Base-by-base conservation (phyloP, 2,888 invertebrate species). In the Neoitamus cyanurus region DNA sequence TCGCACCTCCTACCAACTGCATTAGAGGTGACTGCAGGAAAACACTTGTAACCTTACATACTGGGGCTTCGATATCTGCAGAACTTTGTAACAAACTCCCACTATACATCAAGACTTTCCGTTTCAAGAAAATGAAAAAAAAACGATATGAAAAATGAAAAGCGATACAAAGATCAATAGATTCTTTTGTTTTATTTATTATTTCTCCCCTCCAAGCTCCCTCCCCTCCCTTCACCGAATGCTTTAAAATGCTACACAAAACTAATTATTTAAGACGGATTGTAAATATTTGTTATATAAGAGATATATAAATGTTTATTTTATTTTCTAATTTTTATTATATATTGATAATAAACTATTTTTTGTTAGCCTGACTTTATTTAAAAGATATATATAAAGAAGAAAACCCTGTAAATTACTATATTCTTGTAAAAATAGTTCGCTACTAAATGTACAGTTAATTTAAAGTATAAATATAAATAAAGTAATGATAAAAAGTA, bases 361-460 rank as follows among this genome's bases (percentile, higher is more conserved):
- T 80, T 80, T 80, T 80, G 68, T 80, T 80, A 80, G 78, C 42
- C 36, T 80, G 80, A 80, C 80, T 68, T 80, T 80, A 80, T 80
- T 80, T 80, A 80, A 80, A 80, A 80, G 68, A 80, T 34, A 80
- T 80, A 80, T 36, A 78, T 78, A 77, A 11, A 7, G 20, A 58
- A 25, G 20, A 75, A 75, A 80, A 80, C 30, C 68, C 68, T 80
- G 80, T 80, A 80, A 80, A 80, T 80, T 80, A 80, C 80, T 48
- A 48, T 80, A 80, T 80, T 68, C 80, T 80, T 48, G 48, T 58
- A 80, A 80, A 80, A 80, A 80, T 80, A 80, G 58, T 80, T 80
- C 80, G 80, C 80, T 80, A 80, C 48, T 80, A 80, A 80, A 80
- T 80, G 80, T 80, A 80, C 80, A 80, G 80, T 80, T 80, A 80